Conservation (phyloP, 1,140 invertebrate genomes). For the Listronotus oregonensis region DNA sequence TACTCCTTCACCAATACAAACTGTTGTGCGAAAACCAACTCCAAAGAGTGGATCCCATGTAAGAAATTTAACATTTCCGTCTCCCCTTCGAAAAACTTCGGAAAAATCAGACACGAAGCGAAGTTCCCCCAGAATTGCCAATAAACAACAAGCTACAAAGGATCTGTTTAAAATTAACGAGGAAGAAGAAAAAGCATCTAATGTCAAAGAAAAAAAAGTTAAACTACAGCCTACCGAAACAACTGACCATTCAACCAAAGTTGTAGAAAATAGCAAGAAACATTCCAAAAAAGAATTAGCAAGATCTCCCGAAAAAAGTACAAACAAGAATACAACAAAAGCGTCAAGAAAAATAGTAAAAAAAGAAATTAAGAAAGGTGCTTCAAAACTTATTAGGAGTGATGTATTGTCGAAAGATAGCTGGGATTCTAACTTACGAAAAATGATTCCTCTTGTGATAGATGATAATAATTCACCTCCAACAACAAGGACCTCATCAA, state of each 20-base stretch:
- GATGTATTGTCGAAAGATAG: too few species aligned
- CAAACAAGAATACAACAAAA: not conserved
- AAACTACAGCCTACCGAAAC: conserved; percentile 5
- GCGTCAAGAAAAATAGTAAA: conserved; percentile 5
- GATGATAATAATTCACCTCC: not conserved
- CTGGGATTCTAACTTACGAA: conserved; percentile 22
- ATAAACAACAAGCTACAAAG: conserved; percentile 35
- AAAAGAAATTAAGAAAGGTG: not conserved
- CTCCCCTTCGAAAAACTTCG: conserved; percentile 35
- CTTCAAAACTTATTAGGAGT: not conserved
- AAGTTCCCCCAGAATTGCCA: conserved; percentile 3
- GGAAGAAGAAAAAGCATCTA: conserved; percentile 12
- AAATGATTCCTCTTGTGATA: not conserved
- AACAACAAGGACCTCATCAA: not conserved
- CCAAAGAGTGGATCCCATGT: conserved; percentile 43
- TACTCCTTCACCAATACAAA: conserved; percentile 21
- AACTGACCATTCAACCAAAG: not conserved
- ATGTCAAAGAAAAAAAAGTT: not conserved
- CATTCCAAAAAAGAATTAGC: not conserved
- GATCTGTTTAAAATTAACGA: conserved; percentile 20
- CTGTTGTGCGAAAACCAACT: conserved; percentile 17
- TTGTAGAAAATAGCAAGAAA: not conserved
- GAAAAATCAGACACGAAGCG: not conserved
- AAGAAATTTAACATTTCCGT: conserved; percentile 44
- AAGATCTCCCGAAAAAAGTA: not conserved